These are phyloP conservation scores for Brachynemurus nebulosus DNA, from an alignment of 2,888 invertebrate species.

Conservation along the genomic window DNA sequence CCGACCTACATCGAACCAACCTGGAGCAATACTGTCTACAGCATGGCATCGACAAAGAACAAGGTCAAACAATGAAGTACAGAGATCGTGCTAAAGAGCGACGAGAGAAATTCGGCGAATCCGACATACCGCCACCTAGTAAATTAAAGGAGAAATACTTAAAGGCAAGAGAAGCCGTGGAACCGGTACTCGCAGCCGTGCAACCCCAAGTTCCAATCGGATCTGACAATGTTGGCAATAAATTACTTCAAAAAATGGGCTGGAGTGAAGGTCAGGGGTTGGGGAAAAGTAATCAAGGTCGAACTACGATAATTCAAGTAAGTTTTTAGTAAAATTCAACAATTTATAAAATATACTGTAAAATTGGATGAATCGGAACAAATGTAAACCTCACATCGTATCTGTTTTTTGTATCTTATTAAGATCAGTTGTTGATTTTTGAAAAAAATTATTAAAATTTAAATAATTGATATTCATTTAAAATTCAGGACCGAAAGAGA, in stretches of 20 bases:
- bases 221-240: conserved; percentile 87
- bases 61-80: conserved; percentile 7
- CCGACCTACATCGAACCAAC: conserved; percentile 89
- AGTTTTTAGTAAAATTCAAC: too few species aligned
- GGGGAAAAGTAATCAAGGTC: conserved; percentile 84
- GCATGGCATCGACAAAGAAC: conserved; percentile 2
- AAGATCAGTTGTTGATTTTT: too few species aligned
- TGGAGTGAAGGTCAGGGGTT: conserved; percentile 96
- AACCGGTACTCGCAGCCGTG: conserved; percentile 35
- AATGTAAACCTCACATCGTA: too few species aligned
- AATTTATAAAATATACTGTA: too few species aligned
- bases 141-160: conserved; percentile 59
- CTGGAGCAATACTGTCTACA: conserved; percentile 32
- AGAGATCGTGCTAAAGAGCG: conserved; percentile 94
- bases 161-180: conserved; percentile 38
- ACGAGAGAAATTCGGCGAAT: conserved; percentile 82
- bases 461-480: too few species aligned
- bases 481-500: too few species aligned
- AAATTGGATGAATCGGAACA: too few species aligned
- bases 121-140: conserved; percentile 62
- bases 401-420: too few species aligned
- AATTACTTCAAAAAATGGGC: conserved; percentile 95
- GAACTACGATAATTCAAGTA: conserved; percentile 85
- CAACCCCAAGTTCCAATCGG: conserved; percentile 49
- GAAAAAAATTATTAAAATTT: too few species aligned